Base-by-base conservation (phyloP, 2,888 invertebrate species). In the Ganaspis brasiliensis region DNA sequence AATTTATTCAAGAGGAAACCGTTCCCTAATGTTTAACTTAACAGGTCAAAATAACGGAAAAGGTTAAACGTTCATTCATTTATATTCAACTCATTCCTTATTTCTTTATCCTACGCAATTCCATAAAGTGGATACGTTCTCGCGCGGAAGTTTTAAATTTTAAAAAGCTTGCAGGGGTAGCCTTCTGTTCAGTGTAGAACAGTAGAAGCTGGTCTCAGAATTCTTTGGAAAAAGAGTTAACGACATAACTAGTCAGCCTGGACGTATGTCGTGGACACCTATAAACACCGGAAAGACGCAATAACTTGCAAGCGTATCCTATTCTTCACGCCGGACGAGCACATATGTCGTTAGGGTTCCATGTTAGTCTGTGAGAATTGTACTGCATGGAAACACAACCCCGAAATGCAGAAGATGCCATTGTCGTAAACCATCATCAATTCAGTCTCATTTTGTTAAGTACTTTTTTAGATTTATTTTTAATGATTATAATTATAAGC, bases 281-380 rank as follows among this genome's bases (percentile, higher is more conserved):
- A 85, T 86, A 84, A 87, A 85, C 84, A 82, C 87, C 88, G 88
- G 88, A 89, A 89, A 87, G 86, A 85, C 79, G 85, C 86, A 87
- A 88, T 88, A 87, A 87, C 86, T 88, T 84, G 84, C 77, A 78
- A 85, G 83, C 81, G 84, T 83, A 84, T 87, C 86, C 85, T 83
- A 81, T 82, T 81, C 81, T 84, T 84, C 82, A 81, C 83, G 82
- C 82, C 81, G 74, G 55, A 63, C 82, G 82, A 80, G 78, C 80
- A 82, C 83, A 84, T 81, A 82, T 84, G 81, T 84, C 82, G 79
- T 79, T 79, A 76, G 63, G 45, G 74, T 74, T 79, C 73, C 70
- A 67, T 76, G 76, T 67, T 24, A 45, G 67, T 67, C 67, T 40
- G 21, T 67, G 67, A 67, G 40, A 67, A 67, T 24, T 67, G 45